Conservation (phyloP, 2,797 vertebrate species). For the Halcyon badia region DNA sequence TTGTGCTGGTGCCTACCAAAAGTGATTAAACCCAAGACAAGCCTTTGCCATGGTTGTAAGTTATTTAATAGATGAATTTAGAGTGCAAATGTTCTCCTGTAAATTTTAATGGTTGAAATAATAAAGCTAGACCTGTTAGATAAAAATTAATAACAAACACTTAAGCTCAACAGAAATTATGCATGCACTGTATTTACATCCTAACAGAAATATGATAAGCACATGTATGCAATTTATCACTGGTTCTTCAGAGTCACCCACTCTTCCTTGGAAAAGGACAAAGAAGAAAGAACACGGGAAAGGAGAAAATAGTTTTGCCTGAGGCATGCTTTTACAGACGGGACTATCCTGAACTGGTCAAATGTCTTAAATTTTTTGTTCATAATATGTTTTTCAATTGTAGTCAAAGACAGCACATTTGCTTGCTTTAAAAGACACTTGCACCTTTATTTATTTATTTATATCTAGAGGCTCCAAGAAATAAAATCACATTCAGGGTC, state of each 20-base stretch:
- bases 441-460: background rate
- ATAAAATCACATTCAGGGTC: background rate
- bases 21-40: slow-evolving; percentile 31
- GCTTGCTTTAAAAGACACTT: background rate
- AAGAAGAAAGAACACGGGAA: background rate
- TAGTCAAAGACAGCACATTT: background rate
- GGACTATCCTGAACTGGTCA: background rate
- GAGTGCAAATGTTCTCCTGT: background rate
- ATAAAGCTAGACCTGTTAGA: background rate
- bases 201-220: background rate
- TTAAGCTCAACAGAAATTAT: background rate
- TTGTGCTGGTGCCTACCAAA: background rate
- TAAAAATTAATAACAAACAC: background rate
- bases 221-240: background rate
- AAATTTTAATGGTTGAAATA: slow-evolving; percentile 23
- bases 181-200: background rate
- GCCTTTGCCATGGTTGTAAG: background rate
- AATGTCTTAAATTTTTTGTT: background rate
- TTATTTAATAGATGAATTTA: background rate
- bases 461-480: background rate
- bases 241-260: background rate
- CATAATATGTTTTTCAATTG: background rate
- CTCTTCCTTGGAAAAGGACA: background rate
- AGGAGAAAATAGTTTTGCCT: background rate
- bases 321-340: background rate